Base-by-base conservation (phyloP, 1,140 invertebrate species). In the Drosophila nikananu region DNA sequence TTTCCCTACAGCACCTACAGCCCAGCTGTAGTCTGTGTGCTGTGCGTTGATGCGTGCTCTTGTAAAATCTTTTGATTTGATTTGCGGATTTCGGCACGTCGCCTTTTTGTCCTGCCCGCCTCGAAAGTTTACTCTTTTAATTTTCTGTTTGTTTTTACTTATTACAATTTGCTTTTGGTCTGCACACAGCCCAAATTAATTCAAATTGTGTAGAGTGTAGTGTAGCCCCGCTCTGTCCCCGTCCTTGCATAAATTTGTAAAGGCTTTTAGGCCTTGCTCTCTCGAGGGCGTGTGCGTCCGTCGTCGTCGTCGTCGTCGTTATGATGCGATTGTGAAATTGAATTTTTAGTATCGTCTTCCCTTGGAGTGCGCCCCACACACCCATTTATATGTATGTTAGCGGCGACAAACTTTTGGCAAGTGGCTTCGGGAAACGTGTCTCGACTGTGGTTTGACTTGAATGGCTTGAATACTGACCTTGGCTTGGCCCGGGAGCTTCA, bases 31-130 rank as follows among this genome's bases (percentile, higher is more conserved):
- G 54, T 72, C n/a, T 73, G 49, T 60, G 32, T 55, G 19, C 35
- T 67, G 62, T 71, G 72, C 72, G 46, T 68, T 74, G 64, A 78
- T 83, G 80, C 81, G 81, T 68, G 73, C 77, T 83, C 73, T 78
- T 89, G 80, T 83, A 81, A 80, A 87, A 78, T 89, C 84, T 89
- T 89, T 78, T 89, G 84, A 89, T 87, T 87, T 87, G 68, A 87
- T 84, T 87, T 84, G 72, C 77, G 81, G 73, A 87, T 87, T 78
- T 84, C 66, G 62, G 77, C 81, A 83, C 83, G 84, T 83, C 60
- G 66, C 54, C 62, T 60, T 30, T 55, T 82, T 66, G 57, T 60
- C 32, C 46, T 63, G 27, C 32, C 25, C 21, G 44, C 55, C 49
- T 39, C 58, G 25, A 49, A 19, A 61, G 82, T 89, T 84, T 72